Conservation (phyloP, 2,888 invertebrate genomes). For the Hyppa rectilinea region DNA sequence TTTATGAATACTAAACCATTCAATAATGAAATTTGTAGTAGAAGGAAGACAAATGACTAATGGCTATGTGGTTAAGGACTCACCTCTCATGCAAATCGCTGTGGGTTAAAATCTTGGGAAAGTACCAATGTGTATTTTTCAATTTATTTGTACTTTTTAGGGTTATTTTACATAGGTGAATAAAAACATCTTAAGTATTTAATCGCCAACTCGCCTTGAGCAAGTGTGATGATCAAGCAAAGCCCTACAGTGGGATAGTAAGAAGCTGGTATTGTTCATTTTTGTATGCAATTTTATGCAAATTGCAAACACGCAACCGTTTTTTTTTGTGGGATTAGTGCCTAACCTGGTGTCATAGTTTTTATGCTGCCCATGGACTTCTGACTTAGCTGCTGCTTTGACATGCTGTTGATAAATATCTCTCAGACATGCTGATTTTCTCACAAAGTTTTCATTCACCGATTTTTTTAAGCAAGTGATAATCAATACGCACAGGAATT, state of each 20-base stretch:
- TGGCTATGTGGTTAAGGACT: not conserved
- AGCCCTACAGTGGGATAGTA: not conserved
- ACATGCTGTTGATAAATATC: no score
- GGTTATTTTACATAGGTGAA: not conserved
- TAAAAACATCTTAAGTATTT: not conserved
- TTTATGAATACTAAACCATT: not conserved
- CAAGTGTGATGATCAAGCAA: not conserved
- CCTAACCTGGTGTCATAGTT: no score
- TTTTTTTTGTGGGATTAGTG: no score
- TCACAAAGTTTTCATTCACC: no score
- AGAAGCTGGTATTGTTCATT: not conserved
- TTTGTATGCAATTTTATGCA: not conserved
- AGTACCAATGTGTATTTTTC: not conserved
- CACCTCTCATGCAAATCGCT: not conserved
- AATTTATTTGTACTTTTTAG: not conserved
- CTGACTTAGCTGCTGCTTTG: no score
- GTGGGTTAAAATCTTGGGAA: no score
- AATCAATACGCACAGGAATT: no score
- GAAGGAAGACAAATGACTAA: not conserved
- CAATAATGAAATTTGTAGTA: not conserved
- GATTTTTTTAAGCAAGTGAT: no score
- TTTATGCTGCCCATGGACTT: no score
- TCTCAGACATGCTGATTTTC: no score
- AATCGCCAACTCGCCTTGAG: not conserved
- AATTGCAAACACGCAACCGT: no score